A percentile compares a stretch with the other conserved stretches of the same genome.
phyloP scores from a whole-genome alignment of 2,888 invertebrate genomes.

The Lasioglossum vierecki region DNA sequence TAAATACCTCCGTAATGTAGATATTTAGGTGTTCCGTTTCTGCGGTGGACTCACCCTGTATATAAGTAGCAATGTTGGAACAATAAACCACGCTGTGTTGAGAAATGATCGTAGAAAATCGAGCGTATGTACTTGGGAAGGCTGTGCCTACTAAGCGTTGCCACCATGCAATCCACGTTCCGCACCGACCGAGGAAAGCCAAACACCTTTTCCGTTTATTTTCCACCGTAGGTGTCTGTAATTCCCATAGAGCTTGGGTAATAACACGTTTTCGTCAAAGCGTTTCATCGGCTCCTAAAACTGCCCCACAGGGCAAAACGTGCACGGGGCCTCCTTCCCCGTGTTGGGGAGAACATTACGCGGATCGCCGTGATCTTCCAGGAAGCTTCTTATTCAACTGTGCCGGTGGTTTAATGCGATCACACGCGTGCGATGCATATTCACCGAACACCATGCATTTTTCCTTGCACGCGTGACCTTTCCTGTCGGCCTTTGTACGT shows the following conservation, averaged over 20 bases:
- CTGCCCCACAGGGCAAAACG: background rate
- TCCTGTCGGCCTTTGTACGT: slow-evolving; percentile 1
- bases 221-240: slow-evolving; percentile 24
- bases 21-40: too few relatives aligned
- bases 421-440: slow-evolving; percentile 28
- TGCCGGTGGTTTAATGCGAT: slow-evolving; percentile 26
- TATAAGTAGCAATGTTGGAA: background rate
- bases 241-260: slow-evolving; percentile 28
- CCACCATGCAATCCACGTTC: background rate
- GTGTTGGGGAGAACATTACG: background rate
- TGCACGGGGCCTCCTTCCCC: background rate
- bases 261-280: slow-evolving; percentile 35
- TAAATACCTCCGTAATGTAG: too few relatives aligned
- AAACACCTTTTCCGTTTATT: slow-evolving; percentile 21
- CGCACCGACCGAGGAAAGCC: background rate
- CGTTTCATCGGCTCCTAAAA: slow-evolving; percentile 12
- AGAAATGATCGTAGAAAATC: background rate
- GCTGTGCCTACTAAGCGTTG: background rate
- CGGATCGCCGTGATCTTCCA: background rate
- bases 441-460: slow-evolving; percentile 20
- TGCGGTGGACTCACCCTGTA: background rate
- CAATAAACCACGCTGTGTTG: background rate
- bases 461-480: slow-evolving; percentile 38
- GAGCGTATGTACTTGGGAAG: background rate
- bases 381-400: slow-evolving; percentile 14